Percentiles rank a stretch among this genome's conserved stretches.
These are phyloP conservation scores for Trichoplusia ni DNA, from an alignment of 1,140 invertebrate species.

Conservation along the genomic window DNA sequence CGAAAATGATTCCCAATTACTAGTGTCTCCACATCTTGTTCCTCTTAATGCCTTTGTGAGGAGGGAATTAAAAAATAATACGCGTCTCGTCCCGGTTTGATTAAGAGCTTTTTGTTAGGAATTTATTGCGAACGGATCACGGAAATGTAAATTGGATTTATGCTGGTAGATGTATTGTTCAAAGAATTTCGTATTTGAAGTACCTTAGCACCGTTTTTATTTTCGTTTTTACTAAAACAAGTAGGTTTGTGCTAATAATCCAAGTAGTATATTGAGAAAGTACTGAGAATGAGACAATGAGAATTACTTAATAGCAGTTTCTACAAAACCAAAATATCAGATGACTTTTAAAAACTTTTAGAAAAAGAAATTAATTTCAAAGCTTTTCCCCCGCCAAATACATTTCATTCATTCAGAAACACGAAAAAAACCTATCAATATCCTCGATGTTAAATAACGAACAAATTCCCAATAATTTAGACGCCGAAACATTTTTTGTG, in stretches of 20 bases:
- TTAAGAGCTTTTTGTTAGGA: constrained; percentile 22
- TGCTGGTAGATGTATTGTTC: not conserved
- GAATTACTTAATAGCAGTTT: too few relatives aligned
- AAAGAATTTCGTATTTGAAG: not conserved
- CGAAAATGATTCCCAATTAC: constrained; percentile 38
- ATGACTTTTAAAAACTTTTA: too few relatives aligned
- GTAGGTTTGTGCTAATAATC: too few relatives aligned
- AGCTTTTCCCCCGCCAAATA: not conserved
- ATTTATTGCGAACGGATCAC: constrained; percentile 3
- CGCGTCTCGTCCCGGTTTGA: constrained; percentile 15
- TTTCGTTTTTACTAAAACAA: not conserved
- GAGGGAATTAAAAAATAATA: constrained; percentile 28
- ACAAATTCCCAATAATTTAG: constrained; percentile 29
- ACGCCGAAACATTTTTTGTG: constrained; percentile 23
- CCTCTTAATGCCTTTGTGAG: constrained; percentile 31
- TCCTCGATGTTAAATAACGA: not conserved
- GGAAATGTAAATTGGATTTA: constrained; percentile 7
- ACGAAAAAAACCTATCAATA: constrained; percentile 4
- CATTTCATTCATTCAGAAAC: not conserved
- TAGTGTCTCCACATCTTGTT: constrained; percentile 22
- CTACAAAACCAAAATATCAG: too few relatives aligned
- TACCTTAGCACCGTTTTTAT: not conserved
- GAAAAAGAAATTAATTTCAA: not conserved
- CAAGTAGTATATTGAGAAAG: too few relatives aligned
- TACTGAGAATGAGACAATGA: too few relatives aligned